These are phyloP conservation scores for Neostethus bicornis DNA, from an alignment of 2,797 vertebrate genomes.

Conservation along the genomic window DNA sequence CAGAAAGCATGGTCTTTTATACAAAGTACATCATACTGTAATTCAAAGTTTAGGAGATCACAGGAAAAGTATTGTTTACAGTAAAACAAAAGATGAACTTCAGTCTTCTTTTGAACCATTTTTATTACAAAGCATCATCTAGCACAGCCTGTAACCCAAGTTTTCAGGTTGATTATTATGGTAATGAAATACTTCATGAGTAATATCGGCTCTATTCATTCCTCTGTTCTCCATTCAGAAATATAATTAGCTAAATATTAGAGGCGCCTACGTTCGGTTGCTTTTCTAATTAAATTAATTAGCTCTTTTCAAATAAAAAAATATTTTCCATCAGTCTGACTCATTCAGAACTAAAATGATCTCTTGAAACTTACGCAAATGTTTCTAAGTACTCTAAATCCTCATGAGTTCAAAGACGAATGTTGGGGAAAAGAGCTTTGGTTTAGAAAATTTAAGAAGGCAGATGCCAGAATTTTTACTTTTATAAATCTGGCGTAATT, in stretches of 20 bases:
- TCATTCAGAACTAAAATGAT: neutral
- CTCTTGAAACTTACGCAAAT: neutral
- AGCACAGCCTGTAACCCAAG: conserved; percentile 32
- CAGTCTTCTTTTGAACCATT: conserved; percentile 40
- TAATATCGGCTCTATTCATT: conserved; percentile 18
- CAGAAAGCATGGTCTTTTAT: conserved; percentile 22
- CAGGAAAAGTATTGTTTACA: conserved; percentile 53
- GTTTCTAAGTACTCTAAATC: too few relatives aligned
- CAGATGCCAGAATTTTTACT: too few relatives aligned
- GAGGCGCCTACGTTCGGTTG: conserved; percentile 2
- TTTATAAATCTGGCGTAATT: too few relatives aligned
- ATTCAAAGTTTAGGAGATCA: conserved; percentile 23
- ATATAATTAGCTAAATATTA: conserved; percentile 6
- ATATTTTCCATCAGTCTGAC: neutral
- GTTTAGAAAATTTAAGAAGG: too few relatives aligned
- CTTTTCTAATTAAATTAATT: neutral
- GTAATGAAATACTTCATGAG: conserved; percentile 45
- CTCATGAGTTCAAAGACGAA: too few relatives aligned
- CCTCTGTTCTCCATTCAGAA: conserved; percentile 16
- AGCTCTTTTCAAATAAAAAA: conserved; percentile 2
- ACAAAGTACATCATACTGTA: conserved; percentile 49
- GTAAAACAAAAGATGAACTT: conserved; percentile 54
- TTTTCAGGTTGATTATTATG: conserved; percentile 22
- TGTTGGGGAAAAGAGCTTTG: too few relatives aligned
- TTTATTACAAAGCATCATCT: conserved; percentile 52